Evolutionary conservation across 2,113 vertebrate genomes (phyloP), one percentile per base, ranked within the genome.

Genomic region (Oxygymnocypris stewartii): DNA sequence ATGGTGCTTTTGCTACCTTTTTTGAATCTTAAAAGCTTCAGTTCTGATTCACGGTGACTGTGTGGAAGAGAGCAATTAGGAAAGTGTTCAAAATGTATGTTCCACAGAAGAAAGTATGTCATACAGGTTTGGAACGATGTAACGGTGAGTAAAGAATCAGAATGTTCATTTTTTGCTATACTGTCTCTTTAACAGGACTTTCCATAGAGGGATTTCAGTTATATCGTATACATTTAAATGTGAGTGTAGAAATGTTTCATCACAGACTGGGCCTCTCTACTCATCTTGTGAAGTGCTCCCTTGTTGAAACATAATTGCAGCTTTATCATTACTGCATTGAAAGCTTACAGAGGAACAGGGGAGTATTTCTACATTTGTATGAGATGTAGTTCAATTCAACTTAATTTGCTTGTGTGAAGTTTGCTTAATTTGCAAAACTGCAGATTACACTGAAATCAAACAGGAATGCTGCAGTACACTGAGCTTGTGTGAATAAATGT

Each of bases 401-500:
- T 87, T 75, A 20, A 85, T 86, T 84, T 74, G 54, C 74, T 87
- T 79, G 73, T 74, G 85, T 65, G 51, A 85, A 84, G 42, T 78
- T 87, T 40, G 59, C 63, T 85, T 82, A 51, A 69, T 86, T 85
- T 69, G 59, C 84, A n/a, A 86, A 88, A 80, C 76, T 84, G 74
- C 85, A 82, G 57, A 84, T 79, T 67, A 86, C 85, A 73, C 47
- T 74, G 71, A 86, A 86, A 81, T 84, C 76, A 61, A 82, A 25
- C 51, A 51, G 63, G 78, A 54, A 61, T 63, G 57, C 67, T 88
- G 80, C 67, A 67, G 23, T 42, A 76, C 85, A 76, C 57, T 23
- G 28, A 74, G 65, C 78, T 77, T 80, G 84, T 87, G 88, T 89
- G 79, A 74, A 84, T 87, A 86, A 88, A 90, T 89, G 89, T 89